Conservation (phyloP, 2,888 invertebrate species). For the Neoascia interrupta region DNA sequence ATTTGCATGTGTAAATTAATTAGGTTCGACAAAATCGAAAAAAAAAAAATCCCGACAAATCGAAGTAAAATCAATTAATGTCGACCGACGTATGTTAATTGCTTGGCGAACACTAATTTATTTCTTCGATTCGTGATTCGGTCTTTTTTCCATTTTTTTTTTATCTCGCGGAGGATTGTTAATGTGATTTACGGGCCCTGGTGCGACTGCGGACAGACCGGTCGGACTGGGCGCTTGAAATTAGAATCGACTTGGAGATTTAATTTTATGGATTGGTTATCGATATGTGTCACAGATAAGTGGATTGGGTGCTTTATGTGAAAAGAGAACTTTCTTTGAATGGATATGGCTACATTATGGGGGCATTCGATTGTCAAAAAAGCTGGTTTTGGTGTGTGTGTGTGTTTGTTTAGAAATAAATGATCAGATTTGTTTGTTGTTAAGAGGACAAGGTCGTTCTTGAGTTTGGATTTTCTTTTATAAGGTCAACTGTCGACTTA, state of each 20-base stretch:
- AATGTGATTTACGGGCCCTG: constrained; percentile 45
- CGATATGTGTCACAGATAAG: constrained; percentile 52
- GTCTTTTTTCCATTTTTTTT: not conserved
- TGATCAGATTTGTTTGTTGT: too few relatives aligned
- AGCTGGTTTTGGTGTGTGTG: too few relatives aligned
- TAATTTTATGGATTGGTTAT: constrained; percentile 54
- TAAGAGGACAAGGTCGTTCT: too few relatives aligned
- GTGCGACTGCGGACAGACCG: constrained; percentile 10
- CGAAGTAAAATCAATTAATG: constrained; percentile 65
- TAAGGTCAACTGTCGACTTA: too few relatives aligned
- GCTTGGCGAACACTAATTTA: constrained; percentile 54
- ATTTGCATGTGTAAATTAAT: constrained; percentile 55
- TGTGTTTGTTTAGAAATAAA: too few relatives aligned
- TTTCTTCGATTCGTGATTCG: constrained; percentile 46
- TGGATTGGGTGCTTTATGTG: constrained; percentile 13
- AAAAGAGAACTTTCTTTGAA: too few relatives aligned
- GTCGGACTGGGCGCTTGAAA: constrained; percentile 52
- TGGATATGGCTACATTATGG: too few relatives aligned
- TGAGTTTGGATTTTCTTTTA: too few relatives aligned
- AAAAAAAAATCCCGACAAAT: constrained; percentile 53
- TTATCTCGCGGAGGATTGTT: constrained; percentile 35
- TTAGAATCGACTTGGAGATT: constrained; percentile 33
- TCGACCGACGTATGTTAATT: constrained; percentile 65
- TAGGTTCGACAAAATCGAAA: constrained; percentile 41
- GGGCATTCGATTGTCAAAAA: too few relatives aligned